Base-by-base conservation (phyloP, 2,888 invertebrate genomes). In the Petrolisthes manimaculis region DNA sequence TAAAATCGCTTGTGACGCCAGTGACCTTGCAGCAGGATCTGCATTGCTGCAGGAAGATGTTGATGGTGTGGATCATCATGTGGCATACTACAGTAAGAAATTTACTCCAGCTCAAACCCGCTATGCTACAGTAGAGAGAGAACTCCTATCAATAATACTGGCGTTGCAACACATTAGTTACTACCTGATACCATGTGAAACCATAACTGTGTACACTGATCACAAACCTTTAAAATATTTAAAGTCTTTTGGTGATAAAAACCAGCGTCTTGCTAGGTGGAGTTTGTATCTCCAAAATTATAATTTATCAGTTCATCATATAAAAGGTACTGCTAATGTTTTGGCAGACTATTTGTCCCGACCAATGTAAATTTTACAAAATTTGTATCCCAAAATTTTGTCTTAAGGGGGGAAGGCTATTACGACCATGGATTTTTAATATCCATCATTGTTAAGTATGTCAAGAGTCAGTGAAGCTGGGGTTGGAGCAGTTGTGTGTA, bases 21-120 rank as follows among this genome's bases (percentile, higher is more conserved):
- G 74, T 21, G 74, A 74, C 21, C 8, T 8, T n/a, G 74, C 18
- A 21, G 74, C 24, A 8, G 74, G n/a, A 8, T 18, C n/a, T 21
- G 74, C n/a, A 8, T 21, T 74, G 74, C 24, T 74, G 74, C 74
- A 74, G n/a, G 74, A 74, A 1, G 74, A 74, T 74, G 74, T 18
- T 21, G 18, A 74, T 8, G 74, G 24, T 21, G n/a, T 74, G 8
- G 74, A 74, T n/a, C 74, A 74, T 74, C 4, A 0, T 21, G 24
- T 74, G 8, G 14, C 74, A n/a, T 74, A 74, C n/a, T 74, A 21
- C 24, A 74, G 74, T 21, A 74, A 74, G 24, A 74, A 74, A 18
- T 18, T 67, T 3, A 67, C 14, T 18, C 67, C 67, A 3, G 67
- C 67, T 14, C 67, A 67, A 18, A 18, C 18, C 67, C 12, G 18